Base-by-base conservation (phyloP, 2,113 vertebrate genomes). In the Athene cunicularia region DNA sequence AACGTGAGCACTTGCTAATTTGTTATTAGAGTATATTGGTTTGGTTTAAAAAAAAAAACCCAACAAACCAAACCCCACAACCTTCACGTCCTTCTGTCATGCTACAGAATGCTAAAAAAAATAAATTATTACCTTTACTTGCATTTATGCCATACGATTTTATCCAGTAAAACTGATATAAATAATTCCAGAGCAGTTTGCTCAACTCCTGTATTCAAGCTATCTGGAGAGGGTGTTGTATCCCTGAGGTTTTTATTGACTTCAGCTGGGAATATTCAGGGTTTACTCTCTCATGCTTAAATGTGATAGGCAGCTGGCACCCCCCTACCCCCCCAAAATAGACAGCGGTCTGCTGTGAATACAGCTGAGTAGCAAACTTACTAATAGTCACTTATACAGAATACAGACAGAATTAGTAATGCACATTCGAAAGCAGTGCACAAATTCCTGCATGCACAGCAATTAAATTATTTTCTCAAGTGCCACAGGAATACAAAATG, bases 201-300 rank as follows among this genome's bases (percentile, higher is more conserved):
- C 35, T 72, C 37, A 84, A 1, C 24, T 79, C 49, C 35, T 18
- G 6, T 11, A 20, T 49, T 70, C 19, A 73, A 91, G 49, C 33
- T 64, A 6, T 72, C 70, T 87, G 68, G 72, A 92, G 82, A 71
- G 49, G 39, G 27, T 68, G 43, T 21, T 64, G 30, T 32, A 53
- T 45, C 68, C 53, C 37, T 14, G 62, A 91, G 58, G 37, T 39
- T 90, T 97, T 88, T 82, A 88, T 27, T 88, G 59, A 72, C 93
- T 96, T 95, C 83, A 97, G 87, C 70, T 96, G 97, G 91, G 93
- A 93, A 98, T 88, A 77, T 82, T 94, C 45, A 92, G 35, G 77
- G 70, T 94, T 95, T 74, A 82, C 76, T 71, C 82, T 92, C 91
- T 94, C 82, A 45, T 43, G 58, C 75, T 83, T 7, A 1, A 20